Percentiles rank a stretch among this genome's conserved stretches.
Evolutionary conservation across 2,113 vertebrate species (phyloP).

Genomic region (Pseudopipra pipra): DNA sequence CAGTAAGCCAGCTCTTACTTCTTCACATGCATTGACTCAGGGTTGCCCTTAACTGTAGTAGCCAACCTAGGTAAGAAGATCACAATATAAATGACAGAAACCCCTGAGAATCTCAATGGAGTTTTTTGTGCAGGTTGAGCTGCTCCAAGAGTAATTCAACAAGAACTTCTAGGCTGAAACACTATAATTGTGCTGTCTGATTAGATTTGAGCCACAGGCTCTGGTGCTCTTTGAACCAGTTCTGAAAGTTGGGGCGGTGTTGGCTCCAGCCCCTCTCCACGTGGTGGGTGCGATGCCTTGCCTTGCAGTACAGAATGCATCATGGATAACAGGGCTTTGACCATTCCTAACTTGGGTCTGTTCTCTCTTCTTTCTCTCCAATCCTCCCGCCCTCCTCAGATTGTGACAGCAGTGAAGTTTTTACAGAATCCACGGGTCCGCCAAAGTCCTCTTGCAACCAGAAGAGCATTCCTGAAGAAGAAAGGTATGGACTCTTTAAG

Average conservation of each 20-base stretch:
- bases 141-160: neutral
- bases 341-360: neutral
- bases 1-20: neutral
- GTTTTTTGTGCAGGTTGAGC: neutral
- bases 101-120: neutral
- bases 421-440: conserved; percentile 93
- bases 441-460: conserved; percentile 87
- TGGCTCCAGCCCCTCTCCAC: neutral
- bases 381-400: conserved; percentile 69
- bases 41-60: neutral
- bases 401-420: conserved; percentile 94
- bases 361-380: conserved; percentile 39
- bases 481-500: conserved; percentile 83
- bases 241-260: neutral
- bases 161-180: neutral
- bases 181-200: neutral
- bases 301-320: neutral
- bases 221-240: neutral
- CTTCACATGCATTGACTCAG: neutral
- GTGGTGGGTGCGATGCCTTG: neutral
- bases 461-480: conserved; percentile 94
- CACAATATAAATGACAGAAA: neutral
- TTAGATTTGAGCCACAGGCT: neutral
- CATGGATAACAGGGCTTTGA: neutral
- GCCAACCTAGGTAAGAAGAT: neutral